phyloP scores from a whole-genome alignment of 2,888 invertebrate species.

The Tanypteryx hageni region DNA sequence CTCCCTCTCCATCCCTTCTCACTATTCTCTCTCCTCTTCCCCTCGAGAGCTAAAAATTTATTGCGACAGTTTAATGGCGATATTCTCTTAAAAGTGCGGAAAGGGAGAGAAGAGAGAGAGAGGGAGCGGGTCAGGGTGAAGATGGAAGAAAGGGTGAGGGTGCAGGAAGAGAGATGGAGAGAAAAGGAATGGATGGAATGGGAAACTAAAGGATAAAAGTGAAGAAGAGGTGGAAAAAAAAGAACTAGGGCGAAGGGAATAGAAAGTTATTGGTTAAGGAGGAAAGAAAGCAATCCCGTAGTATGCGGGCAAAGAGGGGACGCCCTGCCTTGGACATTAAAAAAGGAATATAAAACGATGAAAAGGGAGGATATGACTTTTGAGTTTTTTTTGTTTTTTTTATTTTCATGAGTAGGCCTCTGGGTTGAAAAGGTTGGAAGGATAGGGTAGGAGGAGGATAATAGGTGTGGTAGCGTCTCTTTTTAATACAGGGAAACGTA shows the following conservation, averaged over 20 bases:
- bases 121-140: too few species aligned
- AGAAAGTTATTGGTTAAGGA: too few species aligned
- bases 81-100: conserved; percentile 62
- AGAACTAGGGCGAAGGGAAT: too few species aligned
- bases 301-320: neutral
- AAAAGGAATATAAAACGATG: conserved; percentile 1
- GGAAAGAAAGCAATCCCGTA: too few species aligned
- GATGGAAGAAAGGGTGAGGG: too few species aligned
- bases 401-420: too few species aligned
- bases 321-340: neutral
- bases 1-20: too few species aligned
- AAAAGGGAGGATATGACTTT: neutral
- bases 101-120: neutral
- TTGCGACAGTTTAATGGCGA: conserved; percentile 60
- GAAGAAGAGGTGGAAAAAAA: too few species aligned
- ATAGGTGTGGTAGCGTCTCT: neutral
- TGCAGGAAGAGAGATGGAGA: too few species aligned
- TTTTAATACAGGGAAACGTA: neutral
- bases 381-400: neutral
- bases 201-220: too few species aligned
- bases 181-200: too few species aligned
- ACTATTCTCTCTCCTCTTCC: neutral
- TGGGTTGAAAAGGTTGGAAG: too few species aligned
- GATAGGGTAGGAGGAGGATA: neutral
- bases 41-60: neutral